Base-by-base conservation (phyloP, 2,113 vertebrate species). In the Neogobius melanostomus region DNA sequence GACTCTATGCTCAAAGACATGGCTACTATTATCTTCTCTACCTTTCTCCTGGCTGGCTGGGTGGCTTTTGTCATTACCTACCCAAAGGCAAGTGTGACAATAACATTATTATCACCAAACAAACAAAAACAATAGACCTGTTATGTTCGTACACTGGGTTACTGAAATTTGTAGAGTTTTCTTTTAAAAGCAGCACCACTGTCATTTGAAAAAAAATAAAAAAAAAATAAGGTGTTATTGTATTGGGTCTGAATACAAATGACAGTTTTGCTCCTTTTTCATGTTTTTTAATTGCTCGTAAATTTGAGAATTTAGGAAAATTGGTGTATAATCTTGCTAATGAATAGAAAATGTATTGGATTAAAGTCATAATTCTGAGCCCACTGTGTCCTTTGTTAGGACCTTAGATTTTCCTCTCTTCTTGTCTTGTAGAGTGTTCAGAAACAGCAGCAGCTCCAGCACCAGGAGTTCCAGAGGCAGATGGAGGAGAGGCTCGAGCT, bases 11-110 rank as follows among this genome's bases (percentile, higher is more conserved):
- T 99, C 59, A 99, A 98, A 84, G 97, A 99, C 85, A 93, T 98
- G 91, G 98, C 98, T 85, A 98, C 95, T 0, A 94, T 99, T 82
- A 95, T 98, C 83, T 95, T 99, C 80, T 96, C 96, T 77, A 99
- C 95, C 0, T 97, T 99, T 86, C 94, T 99, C 8, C 88, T 99
- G 64, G 93, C 98, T 8, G 96, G 98, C 79, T 99, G 97, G 97
- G 90, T 98, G 76, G 98, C 96, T 66, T 98, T 99, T 86, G 92
- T 98, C 84, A 97, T 99, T 87, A 95, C 95, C n/a, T 98, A 98
- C 74, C 97, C 98, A 4, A 93, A 98, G 94, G 97, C 97, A 92
- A 78, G 74, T 75, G 6, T 15, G 21, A 66, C 60, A 56, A 0
- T 68, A 42, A 36, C 28, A 36, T 36, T 36, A 36, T 36, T 36